Base-by-base conservation (phyloP, 2,888 invertebrate genomes). In the Chalcis sispes region DNA sequence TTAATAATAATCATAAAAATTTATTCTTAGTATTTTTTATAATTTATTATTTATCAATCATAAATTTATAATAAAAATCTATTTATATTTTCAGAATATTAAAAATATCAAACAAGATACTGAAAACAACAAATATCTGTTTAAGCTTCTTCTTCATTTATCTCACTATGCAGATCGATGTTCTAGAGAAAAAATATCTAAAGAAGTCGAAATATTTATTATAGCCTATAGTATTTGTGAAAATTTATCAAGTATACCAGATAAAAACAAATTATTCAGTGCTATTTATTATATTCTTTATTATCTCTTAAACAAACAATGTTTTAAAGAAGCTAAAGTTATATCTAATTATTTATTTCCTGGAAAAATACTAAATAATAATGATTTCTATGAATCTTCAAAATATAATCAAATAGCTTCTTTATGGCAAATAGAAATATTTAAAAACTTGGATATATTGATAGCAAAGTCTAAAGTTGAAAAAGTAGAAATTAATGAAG, bases 71-170 rank as follows among this genome's bases (percentile, higher is more conserved):
- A 15, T 27, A 0, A 29, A 20, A 46, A 61, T 66, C 36, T 20
- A 58, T 66, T 50, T 64, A 52, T 65, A 93, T 93, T 73, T 48
- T 67, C 25, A 72, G 74, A 56, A 50, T 42, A 25, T 69, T 7
- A 7, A 66, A 18, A 72, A 40, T 36, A 56, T 56, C 13, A 50
- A 66, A 29, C n/a, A 23, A 5, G 64, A 69, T 48, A 62, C 59
- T 1, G 77, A 74, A 2, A 46, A 59, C 5, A 81, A 83, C 48
- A 83, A 79, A 72, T 36, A 75, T 25, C 61, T 85, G 32, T 83
- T 84, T 58, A 86, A 83, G 48, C 56, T 86, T 13, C 50, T 87
- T 15, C 59, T 85, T 18, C 72, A 82, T 65, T 61, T 87, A 2
- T 82, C 84, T 8, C 83, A 82, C 20, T 73, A 79, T 1, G 83